Evolutionary conservation across 2,888 invertebrate species (phyloP).

Genomic region (Sesia apiformis): DNA sequence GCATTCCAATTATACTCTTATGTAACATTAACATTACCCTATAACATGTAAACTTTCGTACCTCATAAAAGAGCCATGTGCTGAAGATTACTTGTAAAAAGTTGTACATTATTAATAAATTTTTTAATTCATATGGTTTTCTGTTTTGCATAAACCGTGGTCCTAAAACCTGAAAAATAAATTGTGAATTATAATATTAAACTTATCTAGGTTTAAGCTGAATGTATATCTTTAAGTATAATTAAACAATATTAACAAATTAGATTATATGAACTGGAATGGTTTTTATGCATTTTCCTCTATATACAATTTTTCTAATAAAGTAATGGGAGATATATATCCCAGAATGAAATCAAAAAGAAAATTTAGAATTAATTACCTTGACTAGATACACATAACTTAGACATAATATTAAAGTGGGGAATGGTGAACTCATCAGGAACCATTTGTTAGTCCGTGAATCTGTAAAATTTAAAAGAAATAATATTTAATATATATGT

Average conservation of each 20-base stretch:
- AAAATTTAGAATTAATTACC: slow-evolving; percentile 51
- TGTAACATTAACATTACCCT: slow-evolving; percentile 5
- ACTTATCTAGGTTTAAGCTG: too few species aligned
- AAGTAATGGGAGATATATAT: too few species aligned
- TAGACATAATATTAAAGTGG: slow-evolving; percentile 92
- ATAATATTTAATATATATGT: too few species aligned
- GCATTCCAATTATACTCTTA: slow-evolving; percentile 3
- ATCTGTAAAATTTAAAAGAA: slow-evolving; percentile 74
- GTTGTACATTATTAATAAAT: slow-evolving; percentile 86
- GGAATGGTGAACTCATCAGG: slow-evolving; percentile 94
- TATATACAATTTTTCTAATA: too few species aligned
- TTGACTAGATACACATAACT: slow-evolving; percentile 93
- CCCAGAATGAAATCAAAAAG: background rate
- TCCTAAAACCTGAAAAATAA: slow-evolving; percentile 79
- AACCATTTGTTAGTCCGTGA: slow-evolving; percentile 92
- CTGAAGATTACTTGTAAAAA: slow-evolving; percentile 93
- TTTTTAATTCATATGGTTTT: slow-evolving; percentile 88
- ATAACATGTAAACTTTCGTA: slow-evolving; percentile 50
- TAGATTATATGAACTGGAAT: too few species aligned
- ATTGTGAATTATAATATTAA: too few species aligned
- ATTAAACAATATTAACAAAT: too few species aligned
- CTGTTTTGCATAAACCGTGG: slow-evolving; percentile 94
- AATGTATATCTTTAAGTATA: too few species aligned
- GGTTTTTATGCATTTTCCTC: too few species aligned
- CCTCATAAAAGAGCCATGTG: slow-evolving; percentile 93